A percentile compares a stretch with the other conserved stretches of the same genome.
Conservation (phyloP, 2,888 invertebrate genomes). For the Hartigia nigra region DNA sequence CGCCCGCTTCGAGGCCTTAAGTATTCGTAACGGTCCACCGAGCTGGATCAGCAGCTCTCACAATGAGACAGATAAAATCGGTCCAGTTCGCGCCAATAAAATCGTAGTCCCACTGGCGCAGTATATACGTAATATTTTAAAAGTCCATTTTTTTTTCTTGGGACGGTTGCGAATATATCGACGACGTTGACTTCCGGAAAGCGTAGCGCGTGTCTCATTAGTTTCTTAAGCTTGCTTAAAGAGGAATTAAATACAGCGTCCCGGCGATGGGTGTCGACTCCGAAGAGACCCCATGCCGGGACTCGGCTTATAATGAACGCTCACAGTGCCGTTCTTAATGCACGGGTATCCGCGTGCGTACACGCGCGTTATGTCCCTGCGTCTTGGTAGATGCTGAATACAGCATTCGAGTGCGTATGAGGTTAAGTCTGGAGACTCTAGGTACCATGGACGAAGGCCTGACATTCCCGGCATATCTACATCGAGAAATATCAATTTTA, state of each 20-base stretch:
- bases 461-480: neutral
- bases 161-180: neutral
- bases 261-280: conserved; percentile 55
- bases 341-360: conserved; percentile 13
- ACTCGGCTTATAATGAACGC: conserved; percentile 53
- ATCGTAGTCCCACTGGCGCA: neutral
- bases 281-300: conserved; percentile 52
- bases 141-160: neutral
- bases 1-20: conserved; percentile 10
- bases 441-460: neutral
- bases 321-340: conserved; percentile 48
- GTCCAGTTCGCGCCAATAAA: neutral
- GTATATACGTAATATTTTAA: neutral
- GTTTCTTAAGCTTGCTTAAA: conserved; percentile 51
- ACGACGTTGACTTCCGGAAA: conserved; percentile 43
- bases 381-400: neutral
- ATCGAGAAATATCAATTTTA: neutral
- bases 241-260: conserved; percentile 55
- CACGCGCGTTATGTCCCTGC: neutral
- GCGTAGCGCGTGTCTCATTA: conserved; percentile 54
- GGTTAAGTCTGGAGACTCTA: neutral
- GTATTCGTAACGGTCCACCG: conserved; percentile 26
- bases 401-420: neutral
- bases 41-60: conserved; percentile 26
- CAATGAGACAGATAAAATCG: neutral